Evolutionary conservation across 2,888 invertebrate genomes (phyloP), one percentile per base, ranked within the genome.

Genomic region (Xylota segnis): DNA sequence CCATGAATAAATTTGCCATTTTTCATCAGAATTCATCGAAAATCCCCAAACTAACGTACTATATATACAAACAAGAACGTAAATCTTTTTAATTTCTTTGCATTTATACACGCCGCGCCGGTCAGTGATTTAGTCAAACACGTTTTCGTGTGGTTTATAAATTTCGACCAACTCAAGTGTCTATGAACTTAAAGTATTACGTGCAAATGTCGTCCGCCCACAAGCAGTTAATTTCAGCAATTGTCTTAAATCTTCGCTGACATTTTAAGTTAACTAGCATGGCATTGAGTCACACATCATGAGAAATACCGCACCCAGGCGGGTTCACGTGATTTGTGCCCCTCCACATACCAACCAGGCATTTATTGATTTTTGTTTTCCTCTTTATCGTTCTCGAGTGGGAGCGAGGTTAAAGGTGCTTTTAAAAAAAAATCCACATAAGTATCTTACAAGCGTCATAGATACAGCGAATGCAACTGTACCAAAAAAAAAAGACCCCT

Each of bases 181-280:
- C 77, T 77, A 61, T 66, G 77, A 77, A 83, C 71, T 52, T 14
- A 37, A 45, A 18, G 18, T 32, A 29, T 79, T 66, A 79, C 52
- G 74, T 75, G 81, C 68, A 59, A 81, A 75, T 74, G 74, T 68
- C 72, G 74, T 68, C 72, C 50, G 50, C 72, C 68, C 29, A 63
- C 16, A 7, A 37, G 37, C 72, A 72, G 59, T 83, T 72, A 63
- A 74, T 78, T 83, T 74, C 37, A 63, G 56, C 78, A 68, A 74
- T 68, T 83, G 78, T 43, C 78, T 83, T 78, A 74, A 83, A 83
- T 83, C 59, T 61, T 78, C 12, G 47, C 78, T 83, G 66, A 77
- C 83, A 77, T 77, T 75, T 83, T 47, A 74, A 74, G 61, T 45
- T 74, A 74, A 83, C 72, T 74, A 68, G 56, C 63, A 58, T 59